A percentile compares a stretch with the other conserved stretches of the same genome.
These are phyloP conservation scores for Mormyrus iriodes DNA, from an alignment of 2,113 vertebrate genomes.

Conservation along the genomic window DNA sequence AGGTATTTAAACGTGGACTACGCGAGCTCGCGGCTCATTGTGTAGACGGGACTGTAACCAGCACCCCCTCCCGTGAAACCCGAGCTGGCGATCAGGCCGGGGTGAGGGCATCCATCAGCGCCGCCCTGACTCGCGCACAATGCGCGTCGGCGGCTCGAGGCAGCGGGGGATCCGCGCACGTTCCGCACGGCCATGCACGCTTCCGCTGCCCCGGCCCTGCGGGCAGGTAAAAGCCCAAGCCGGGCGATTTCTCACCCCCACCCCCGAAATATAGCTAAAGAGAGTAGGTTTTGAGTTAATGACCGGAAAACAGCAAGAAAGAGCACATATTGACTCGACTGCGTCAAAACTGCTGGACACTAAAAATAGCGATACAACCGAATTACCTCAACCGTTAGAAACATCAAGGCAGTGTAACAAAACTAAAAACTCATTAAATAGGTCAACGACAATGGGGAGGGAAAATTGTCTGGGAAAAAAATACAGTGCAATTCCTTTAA, in stretches of 20 bases:
- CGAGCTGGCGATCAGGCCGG: conserved; percentile 16
- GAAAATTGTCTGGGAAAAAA: not conserved
- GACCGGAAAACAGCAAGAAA: not conserved
- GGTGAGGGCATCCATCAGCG: conserved; percentile 38
- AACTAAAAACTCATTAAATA: not conserved
- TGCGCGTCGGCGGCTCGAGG: conserved; percentile 42
- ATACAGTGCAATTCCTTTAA: not conserved
- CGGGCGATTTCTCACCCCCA: not conserved
- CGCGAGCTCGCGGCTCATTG: not conserved
- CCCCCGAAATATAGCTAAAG: not conserved
- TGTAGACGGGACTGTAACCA: not conserved
- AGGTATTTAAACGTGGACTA: not conserved
- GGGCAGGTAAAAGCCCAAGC: conserved; percentile 9
- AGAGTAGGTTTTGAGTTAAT: not conserved
- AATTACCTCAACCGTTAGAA: not conserved
- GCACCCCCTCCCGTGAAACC: conserved; percentile 40
- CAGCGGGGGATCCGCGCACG: not conserved
- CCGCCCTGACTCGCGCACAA: conserved; percentile 60
- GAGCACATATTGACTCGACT: not conserved
- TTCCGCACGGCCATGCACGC: not conserved
- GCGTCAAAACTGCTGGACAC: not conserved
- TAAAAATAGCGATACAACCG: not conserved
- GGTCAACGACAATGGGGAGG: not conserved
- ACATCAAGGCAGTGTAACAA: not conserved
- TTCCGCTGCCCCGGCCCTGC: not conserved